Evolutionary conservation across 2,797 vertebrate genomes (phyloP).

Genomic region (Silurus lanzhouensis): DNA sequence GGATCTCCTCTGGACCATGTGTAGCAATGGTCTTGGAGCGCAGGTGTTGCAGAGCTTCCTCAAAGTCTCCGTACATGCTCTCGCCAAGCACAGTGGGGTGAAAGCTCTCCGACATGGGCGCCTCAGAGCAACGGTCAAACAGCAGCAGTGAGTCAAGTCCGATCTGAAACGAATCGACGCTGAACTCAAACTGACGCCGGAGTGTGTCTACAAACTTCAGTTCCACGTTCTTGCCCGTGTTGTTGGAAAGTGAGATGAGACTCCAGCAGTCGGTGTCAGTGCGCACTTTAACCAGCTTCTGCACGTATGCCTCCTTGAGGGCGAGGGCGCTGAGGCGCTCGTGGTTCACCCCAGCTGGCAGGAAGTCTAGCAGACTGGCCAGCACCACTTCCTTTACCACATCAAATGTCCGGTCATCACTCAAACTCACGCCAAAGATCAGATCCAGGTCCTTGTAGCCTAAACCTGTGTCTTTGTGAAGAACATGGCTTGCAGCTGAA

Average conservation of each 20-base stretch:
- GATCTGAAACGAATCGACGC: conserved; percentile 96
- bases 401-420: conserved; percentile 85
- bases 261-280: conserved; percentile 95
- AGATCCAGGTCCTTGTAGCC: conserved; percentile 96
- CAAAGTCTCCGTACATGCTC: conserved; percentile 92
- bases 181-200: conserved; percentile 95
- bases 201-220: conserved; percentile 95
- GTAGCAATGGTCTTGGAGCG: conserved; percentile 87
- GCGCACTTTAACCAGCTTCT: conserved; percentile 96
- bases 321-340: conserved; percentile 90
- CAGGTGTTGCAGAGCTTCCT: conserved; percentile 89
- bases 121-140: conserved; percentile 89
- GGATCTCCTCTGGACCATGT: conserved; percentile 90
- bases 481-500: conserved; percentile 90
- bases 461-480: conserved; percentile 90
- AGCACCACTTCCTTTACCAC: conserved; percentile 91
- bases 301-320: conserved; percentile 92
- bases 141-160: conserved; percentile 90
- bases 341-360: conserved; percentile 86
- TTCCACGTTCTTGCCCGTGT: conserved; percentile 96
- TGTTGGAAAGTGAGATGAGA: conserved; percentile 96
- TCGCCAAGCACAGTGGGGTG: conserved; percentile 91
- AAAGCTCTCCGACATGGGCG: conserved; percentile 91
- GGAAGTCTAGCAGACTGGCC: conserved; percentile 92
- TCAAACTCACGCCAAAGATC: conserved; percentile 88